These are phyloP conservation scores for Zoroaster sp. DNA, from an alignment of 53 echinoderm and acorn worm species.

Conservation along the genomic window DNA sequence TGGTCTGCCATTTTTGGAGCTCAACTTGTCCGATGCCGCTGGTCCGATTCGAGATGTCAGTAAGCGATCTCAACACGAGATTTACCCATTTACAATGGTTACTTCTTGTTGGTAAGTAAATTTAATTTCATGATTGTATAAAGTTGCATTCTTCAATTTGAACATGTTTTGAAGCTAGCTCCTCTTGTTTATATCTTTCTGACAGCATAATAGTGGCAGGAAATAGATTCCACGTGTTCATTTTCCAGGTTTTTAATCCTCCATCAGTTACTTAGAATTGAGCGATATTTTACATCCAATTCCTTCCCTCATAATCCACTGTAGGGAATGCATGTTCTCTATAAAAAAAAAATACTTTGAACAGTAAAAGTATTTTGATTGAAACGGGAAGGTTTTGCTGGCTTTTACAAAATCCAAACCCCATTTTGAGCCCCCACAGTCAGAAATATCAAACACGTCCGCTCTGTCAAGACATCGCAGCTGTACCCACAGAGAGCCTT, in stretches of 20 bases:
- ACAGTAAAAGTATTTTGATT: background rate
- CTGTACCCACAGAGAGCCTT: background rate
- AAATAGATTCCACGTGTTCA: background rate
- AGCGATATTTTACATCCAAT: no score
- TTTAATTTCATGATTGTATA: background rate
- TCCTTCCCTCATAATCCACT: no score
- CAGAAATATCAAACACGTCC: slow-evolving; percentile 12
- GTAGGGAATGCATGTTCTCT: background rate
- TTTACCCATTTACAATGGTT: background rate
- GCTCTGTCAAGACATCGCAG: slow-evolving; percentile 35
- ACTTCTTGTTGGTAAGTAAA: background rate
- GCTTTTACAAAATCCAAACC: background rate
- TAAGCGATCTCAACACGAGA: background rate
- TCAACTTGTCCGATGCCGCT: background rate
- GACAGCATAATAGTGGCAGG: background rate
- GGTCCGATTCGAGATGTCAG: background rate
- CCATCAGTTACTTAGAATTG: no score
- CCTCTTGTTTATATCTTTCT: background rate
- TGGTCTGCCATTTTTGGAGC: slow-evolving; percentile 29
- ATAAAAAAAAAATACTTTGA: background rate
- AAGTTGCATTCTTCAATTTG: background rate
- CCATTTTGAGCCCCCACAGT: background rate
- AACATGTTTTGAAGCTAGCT: background rate
- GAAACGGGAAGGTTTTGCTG: background rate
- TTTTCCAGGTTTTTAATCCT: no score